Percentiles rank a stretch among this genome's conserved stretches.
These are phyloP conservation scores for Clivina fossor DNA, from an alignment of 2,888 invertebrate genomes.

Conservation along the genomic window DNA sequence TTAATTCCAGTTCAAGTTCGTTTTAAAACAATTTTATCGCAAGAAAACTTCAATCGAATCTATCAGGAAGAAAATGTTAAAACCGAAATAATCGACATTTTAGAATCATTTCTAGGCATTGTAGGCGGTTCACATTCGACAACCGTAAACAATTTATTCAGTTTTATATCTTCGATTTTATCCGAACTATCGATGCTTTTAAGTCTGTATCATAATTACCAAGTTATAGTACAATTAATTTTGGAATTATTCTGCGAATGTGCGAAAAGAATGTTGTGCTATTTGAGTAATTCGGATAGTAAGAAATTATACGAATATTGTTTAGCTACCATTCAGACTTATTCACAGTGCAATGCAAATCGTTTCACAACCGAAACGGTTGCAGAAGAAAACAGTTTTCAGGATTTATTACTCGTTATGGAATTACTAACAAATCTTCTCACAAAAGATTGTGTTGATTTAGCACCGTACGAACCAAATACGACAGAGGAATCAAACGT, in stretches of 20 bases:
- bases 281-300: constrained; percentile 61
- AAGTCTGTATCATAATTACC: constrained; percentile 76
- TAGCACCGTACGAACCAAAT: constrained; percentile 44
- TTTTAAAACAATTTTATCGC: constrained; percentile 58
- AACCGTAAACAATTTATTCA: constrained; percentile 57
- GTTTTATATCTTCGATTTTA: constrained; percentile 65
- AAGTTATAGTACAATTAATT: constrained; percentile 74
- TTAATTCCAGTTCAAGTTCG: constrained; percentile 55
- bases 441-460: constrained; percentile 52
- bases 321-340: constrained; percentile 69
- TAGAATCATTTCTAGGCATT: constrained; percentile 76
- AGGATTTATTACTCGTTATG: constrained; percentile 79
- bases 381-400: constrained; percentile 72
- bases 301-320: constrained; percentile 68
- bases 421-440: constrained; percentile 63
- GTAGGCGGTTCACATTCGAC: constrained; percentile 62
- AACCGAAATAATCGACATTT: constrained; percentile 69
- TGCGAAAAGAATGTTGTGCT: constrained; percentile 70
- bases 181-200: constrained; percentile 70
- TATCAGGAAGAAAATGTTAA: constrained; percentile 66
- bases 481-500: constrained; percentile 47
- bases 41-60: constrained; percentile 57
- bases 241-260: constrained; percentile 72
- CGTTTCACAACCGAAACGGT: constrained; percentile 63
- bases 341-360: constrained; percentile 66